phyloP scores from a whole-genome alignment of 2,888 invertebrate species.

The Synanthedon tipuliformis region DNA sequence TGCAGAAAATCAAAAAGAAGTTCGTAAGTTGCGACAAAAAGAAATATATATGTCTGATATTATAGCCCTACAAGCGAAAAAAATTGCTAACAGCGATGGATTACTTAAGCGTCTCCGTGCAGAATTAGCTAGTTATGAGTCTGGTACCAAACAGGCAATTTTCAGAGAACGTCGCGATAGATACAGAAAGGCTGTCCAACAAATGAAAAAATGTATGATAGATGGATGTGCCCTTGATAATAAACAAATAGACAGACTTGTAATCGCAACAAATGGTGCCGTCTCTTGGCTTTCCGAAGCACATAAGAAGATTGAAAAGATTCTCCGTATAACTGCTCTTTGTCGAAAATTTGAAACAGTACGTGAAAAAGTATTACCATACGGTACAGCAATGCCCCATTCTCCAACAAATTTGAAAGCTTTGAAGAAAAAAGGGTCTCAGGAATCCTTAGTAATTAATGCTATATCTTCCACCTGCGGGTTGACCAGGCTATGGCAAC shows the following conservation, averaged over 20 bases:
- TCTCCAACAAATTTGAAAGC: constrained; percentile 23
- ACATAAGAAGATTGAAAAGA: constrained; percentile 57
- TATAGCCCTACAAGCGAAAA: constrained; percentile 54
- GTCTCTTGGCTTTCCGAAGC: constrained; percentile 48
- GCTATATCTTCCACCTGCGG: constrained; percentile 43
- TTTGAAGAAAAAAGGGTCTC: constrained; percentile 28
- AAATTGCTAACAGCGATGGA: constrained; percentile 47
- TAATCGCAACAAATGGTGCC: constrained; percentile 42
- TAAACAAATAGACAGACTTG: constrained; percentile 34
- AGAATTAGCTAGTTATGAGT: constrained; percentile 49
- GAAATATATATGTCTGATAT: constrained; percentile 58
- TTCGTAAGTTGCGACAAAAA: constrained; percentile 47
- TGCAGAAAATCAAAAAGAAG: constrained; percentile 51
- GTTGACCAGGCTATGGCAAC: constrained; percentile 51
- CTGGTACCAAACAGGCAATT: constrained; percentile 53
- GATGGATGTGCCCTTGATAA: constrained; percentile 35
- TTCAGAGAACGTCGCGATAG: constrained; percentile 52
- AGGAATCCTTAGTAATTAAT: constrained; percentile 39
- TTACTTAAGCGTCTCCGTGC: constrained; percentile 37
- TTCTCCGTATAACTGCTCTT: constrained; percentile 58
- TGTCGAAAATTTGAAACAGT: constrained; percentile 70
- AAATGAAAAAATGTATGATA: constrained; percentile 34
- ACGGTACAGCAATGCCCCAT: constrained; percentile 29
- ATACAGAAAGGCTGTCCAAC: constrained; percentile 41
- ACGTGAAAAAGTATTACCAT: constrained; percentile 60